Evolutionary conservation across 2,888 invertebrate genomes (phyloP).

Genomic region (Acheta domesticus): DNA sequence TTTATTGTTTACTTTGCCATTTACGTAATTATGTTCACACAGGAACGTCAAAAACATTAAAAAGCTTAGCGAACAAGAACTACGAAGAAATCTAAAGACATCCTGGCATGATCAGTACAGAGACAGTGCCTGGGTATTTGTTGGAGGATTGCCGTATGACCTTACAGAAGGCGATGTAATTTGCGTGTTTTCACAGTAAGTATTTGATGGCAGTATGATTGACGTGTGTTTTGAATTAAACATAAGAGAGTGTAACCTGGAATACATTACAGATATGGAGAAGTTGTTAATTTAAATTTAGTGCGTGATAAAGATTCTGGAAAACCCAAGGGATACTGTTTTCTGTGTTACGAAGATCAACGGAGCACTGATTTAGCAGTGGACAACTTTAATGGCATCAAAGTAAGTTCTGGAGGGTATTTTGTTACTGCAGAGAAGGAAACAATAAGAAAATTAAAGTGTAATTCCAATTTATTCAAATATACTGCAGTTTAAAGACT

Average conservation of each 20-base stretch:
- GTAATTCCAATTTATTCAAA: too few species aligned
- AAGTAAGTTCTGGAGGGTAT: constrained; percentile 54
- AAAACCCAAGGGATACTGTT: constrained; percentile 92
- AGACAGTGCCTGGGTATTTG: constrained; percentile 94
- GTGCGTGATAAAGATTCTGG: constrained; percentile 90
- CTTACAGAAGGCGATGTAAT: constrained; percentile 92
- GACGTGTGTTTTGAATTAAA: neutral
- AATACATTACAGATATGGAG: constrained; percentile 76
- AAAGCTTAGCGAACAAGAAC: constrained; percentile 86
- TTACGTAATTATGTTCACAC: constrained; percentile 39
- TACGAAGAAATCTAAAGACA: constrained; percentile 68
- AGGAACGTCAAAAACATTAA: constrained; percentile 91
- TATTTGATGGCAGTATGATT: neutral
- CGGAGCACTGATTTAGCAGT: constrained; percentile 93
- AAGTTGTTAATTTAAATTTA: constrained; percentile 93
- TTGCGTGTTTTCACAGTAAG: constrained; percentile 91
- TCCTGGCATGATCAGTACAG: constrained; percentile 96
- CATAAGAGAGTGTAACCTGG: too few species aligned
- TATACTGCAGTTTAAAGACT: too few species aligned
- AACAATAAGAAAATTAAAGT: too few species aligned
- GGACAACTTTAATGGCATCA: constrained; percentile 96
- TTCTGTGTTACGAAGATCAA: constrained; percentile 98
- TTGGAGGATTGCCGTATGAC: constrained; percentile 91
- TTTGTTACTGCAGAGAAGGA: too few species aligned
- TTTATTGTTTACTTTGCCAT: too few species aligned